phyloP scores from a whole-genome alignment of 1,140 invertebrate species.

The Trachelipus rathkii region DNA sequence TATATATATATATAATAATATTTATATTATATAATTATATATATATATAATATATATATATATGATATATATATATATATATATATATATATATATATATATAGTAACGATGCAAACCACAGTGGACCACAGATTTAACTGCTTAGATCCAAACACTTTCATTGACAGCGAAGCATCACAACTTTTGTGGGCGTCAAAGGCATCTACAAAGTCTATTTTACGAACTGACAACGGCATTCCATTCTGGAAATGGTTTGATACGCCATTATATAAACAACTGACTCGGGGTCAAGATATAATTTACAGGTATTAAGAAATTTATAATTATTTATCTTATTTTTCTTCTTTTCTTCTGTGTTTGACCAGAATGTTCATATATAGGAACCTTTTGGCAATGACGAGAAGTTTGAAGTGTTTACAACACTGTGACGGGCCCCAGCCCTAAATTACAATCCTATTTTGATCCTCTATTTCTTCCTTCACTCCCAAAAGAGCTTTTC shows the following conservation, averaged over 20 bases:
- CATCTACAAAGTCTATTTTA: slow-evolving; percentile 66
- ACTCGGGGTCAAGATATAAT: slow-evolving; percentile 65
- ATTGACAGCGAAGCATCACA: slow-evolving; percentile 60
- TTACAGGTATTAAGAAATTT: slow-evolving; percentile 50
- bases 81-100: background rate
- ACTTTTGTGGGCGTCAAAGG: slow-evolving; percentile 66
- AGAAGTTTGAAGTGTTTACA: too few species aligned
- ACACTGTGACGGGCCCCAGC: too few species aligned
- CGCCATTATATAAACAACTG: slow-evolving; percentile 67
- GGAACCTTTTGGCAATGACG: too few species aligned
- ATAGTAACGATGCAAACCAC: slow-evolving; percentile 42
- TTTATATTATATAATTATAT: background rate
- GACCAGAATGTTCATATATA: too few species aligned
- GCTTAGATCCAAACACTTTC: slow-evolving; percentile 41
- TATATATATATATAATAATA: slow-evolving; percentile 15
- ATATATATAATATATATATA: background rate
- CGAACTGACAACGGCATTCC: slow-evolving; percentile 70
- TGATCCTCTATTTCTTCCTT: too few species aligned
- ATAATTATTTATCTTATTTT: slow-evolving; percentile 20
- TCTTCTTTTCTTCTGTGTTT: too few species aligned
- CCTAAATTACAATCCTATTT: too few species aligned
- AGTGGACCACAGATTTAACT: slow-evolving; percentile 48
- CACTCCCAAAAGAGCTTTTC: too few species aligned
- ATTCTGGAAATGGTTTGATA: slow-evolving; percentile 68
- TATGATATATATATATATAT: background rate